A percentile compares a stretch with the other conserved stretches of the same genome.
Evolutionary conservation across 2,888 invertebrate species (phyloP).

Genomic region (Rhamphomyia laevipes): DNA sequence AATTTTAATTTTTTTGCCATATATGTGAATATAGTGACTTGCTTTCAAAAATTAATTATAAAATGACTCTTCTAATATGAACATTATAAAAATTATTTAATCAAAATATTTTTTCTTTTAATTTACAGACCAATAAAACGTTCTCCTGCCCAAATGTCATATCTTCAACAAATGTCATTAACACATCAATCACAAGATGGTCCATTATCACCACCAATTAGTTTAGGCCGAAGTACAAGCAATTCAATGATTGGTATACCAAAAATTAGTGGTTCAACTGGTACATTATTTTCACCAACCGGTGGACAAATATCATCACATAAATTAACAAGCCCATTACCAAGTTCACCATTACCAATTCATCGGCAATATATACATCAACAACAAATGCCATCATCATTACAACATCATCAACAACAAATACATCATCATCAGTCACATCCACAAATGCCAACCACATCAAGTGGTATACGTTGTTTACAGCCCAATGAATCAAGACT

Average conservation of each 20-base stretch:
- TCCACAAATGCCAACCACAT: constrained; percentile 12
- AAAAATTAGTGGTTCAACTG: not conserved
- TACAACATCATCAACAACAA: constrained; percentile 6
- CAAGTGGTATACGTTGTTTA: not conserved
- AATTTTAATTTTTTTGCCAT: no score
- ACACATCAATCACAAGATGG: constrained; percentile 1
- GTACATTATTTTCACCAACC: constrained; percentile 10
- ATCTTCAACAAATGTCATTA: constrained; percentile 11
- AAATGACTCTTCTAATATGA: no score
- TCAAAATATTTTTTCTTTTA: constrained; percentile 3
- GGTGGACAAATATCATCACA: constrained; percentile 18
- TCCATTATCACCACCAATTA: constrained; percentile 11
- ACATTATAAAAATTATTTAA: no score
- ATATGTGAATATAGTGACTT: no score
- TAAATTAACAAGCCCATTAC: constrained; percentile 19
- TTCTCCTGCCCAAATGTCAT: constrained; percentile 15
- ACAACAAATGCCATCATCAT: constrained; percentile 10
- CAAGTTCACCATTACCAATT: constrained; percentile 33
- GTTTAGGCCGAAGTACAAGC: constrained; percentile 7
- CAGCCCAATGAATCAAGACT: constrained; percentile 1
- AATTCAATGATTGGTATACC: not conserved
- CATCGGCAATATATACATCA: constrained; percentile 22
- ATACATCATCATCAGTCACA: constrained; percentile 12
- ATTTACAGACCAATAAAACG: constrained; percentile 16
- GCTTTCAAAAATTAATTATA: no score